Percentiles rank a stretch among this genome's conserved stretches.
Evolutionary conservation across 2,113 vertebrate genomes (phyloP).

Genomic region (Carassius carassius): DNA sequence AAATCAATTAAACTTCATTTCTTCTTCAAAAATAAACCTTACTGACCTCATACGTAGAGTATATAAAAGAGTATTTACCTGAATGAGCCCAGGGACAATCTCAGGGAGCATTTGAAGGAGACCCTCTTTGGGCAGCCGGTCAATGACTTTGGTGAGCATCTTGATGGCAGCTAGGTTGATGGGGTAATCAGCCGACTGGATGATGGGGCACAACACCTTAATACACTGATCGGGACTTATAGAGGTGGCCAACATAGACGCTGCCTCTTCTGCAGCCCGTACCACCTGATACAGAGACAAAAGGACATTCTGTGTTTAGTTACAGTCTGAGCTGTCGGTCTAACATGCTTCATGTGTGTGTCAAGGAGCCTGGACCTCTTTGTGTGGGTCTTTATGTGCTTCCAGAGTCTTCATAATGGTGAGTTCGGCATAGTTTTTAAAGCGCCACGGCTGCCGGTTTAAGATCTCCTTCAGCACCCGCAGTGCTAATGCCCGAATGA

Average conservation of each 20-base stretch:
- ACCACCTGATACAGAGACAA: slow-evolving; percentile 81
- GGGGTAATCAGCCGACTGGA: slow-evolving; percentile 95
- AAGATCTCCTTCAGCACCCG: slow-evolving; percentile 93
- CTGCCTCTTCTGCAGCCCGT: slow-evolving; percentile 92
- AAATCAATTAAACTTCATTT: too few species aligned
- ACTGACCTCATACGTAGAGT: not conserved
- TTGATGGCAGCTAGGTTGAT: slow-evolving; percentile 97
- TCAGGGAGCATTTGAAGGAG: slow-evolving; percentile 87
- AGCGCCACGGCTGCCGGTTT: slow-evolving; percentile 90
- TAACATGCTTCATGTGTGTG: not conserved
- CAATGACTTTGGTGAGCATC: slow-evolving; percentile 95
- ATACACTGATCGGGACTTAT: slow-evolving; percentile 96
- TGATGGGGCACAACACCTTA: slow-evolving; percentile 95
- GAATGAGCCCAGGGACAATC: slow-evolving; percentile 92
- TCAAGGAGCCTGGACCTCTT: slow-evolving; percentile 79
- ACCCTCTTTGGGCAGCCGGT: slow-evolving; percentile 86
- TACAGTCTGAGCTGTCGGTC: not conserved
- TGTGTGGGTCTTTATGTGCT: slow-evolving; percentile 94
- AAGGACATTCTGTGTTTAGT: not conserved
- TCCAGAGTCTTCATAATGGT: slow-evolving; percentile 97
- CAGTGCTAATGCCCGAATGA: slow-evolving; percentile 90
- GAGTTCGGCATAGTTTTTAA: slow-evolving; percentile 96
- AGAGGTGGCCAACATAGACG: slow-evolving; percentile 88
- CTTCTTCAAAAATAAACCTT: too few species aligned
- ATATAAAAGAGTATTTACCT: slow-evolving; percentile 68